phyloP scores from a whole-genome alignment of 2,888 invertebrate genomes.

The Tenthredo distinguenda region DNA sequence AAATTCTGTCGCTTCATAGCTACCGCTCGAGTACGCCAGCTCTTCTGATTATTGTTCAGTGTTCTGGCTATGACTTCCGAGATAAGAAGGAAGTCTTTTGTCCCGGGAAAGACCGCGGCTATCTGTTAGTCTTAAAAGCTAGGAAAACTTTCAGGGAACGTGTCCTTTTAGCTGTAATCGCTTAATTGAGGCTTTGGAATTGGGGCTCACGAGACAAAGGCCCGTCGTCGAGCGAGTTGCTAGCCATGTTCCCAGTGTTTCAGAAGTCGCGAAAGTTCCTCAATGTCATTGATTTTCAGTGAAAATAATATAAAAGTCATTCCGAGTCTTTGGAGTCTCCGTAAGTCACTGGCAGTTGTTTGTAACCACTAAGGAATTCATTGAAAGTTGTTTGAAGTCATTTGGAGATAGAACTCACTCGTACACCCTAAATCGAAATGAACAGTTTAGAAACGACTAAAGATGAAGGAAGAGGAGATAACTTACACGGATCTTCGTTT shows the following conservation, averaged over 20 bases:
- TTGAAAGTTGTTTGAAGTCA: not conserved
- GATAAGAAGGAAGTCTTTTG: slow-evolving; percentile 29
- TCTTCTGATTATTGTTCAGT: slow-evolving; percentile 1
- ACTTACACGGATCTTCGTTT: not conserved
- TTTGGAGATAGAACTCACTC: not conserved
- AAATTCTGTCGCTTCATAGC: slow-evolving; percentile 8
- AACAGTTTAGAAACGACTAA: not conserved
- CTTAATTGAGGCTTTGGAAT: slow-evolving; percentile 24
- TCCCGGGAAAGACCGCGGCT: not conserved
- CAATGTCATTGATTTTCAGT: not conserved
- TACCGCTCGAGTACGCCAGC: not conserved
- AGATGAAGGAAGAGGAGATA: not conserved
- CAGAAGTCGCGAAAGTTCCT: not conserved
- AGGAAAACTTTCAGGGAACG: not conserved
- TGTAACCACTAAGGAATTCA: not conserved
- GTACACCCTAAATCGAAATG: not conserved
- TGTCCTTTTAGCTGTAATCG: slow-evolving; percentile 34
- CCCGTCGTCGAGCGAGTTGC: not conserved
- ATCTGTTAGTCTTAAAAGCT: not conserved
- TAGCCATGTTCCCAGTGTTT: not conserved
- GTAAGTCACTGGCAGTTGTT: not conserved
- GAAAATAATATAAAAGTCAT: not conserved
- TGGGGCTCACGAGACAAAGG: slow-evolving; percentile 4
- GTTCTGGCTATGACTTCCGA: not conserved
- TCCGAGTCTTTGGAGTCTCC: not conserved